Percentiles rank a stretch among this genome's conserved stretches.
phyloP scores from a whole-genome alignment of 2,888 invertebrate genomes.

The Himalopsyche anomala region DNA sequence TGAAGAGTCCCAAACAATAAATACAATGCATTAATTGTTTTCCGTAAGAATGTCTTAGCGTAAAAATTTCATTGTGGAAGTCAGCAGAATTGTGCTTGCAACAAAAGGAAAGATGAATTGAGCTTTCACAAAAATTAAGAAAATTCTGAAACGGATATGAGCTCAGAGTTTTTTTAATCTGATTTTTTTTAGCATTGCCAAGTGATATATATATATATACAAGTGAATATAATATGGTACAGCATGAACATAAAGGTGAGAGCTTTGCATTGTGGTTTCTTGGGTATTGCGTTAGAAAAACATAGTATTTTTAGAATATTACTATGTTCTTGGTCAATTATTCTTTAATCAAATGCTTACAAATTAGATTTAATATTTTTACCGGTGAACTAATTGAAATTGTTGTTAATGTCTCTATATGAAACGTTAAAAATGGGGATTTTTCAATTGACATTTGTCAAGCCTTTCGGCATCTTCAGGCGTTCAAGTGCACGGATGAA shows the following conservation, averaged over 20 bases:
- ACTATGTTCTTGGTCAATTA: too few species aligned
- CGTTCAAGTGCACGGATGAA: too few species aligned
- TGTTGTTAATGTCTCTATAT: too few species aligned
- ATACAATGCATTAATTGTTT: slow-evolving; percentile 65
- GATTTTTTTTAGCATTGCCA: neutral
- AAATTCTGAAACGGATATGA: slow-evolving; percentile 42
- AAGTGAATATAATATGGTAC: neutral
- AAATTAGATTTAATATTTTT: too few species aligned
- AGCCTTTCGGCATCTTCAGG: too few species aligned
- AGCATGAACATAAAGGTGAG: neutral
- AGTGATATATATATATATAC: neutral
- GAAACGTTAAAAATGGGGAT: too few species aligned
- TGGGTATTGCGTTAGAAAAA: too few species aligned
- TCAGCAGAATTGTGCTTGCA: slow-evolving; percentile 69
- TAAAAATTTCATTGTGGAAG: slow-evolving; percentile 63
- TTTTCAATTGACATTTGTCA: too few species aligned
- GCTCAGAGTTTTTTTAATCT: slow-evolving; percentile 8
- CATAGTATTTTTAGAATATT: too few species aligned
- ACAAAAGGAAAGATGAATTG: slow-evolving; percentile 71
- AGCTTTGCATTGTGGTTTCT: neutral
- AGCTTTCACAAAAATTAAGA: slow-evolving; percentile 40
- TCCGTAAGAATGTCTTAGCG: slow-evolving; percentile 60
- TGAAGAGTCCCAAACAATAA: slow-evolving; percentile 55
- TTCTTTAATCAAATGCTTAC: too few species aligned
- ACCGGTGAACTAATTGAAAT: too few species aligned